These are phyloP conservation scores for Leptonema lineaticorne DNA, from an alignment of 1,140 invertebrate species.

Conservation along the genomic window DNA sequence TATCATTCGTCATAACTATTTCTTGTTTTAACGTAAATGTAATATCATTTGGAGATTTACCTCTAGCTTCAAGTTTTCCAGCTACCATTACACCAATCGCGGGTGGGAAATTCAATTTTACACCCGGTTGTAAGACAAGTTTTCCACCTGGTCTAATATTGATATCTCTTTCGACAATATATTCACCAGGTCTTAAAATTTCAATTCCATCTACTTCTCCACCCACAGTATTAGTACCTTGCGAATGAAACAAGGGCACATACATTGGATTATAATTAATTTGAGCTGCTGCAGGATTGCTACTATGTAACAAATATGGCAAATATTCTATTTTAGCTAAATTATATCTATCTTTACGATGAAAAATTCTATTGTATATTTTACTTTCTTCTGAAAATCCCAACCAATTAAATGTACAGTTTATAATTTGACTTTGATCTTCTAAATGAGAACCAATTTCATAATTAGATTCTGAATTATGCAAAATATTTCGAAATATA, in stretches of 20 bases:
- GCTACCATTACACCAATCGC: conserved; percentile 96
- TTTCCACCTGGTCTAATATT: conserved; percentile 86
- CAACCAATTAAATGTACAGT: conserved; percentile 94
- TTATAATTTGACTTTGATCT: conserved; percentile 91
- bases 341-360: conserved; percentile 90
- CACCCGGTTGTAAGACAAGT: conserved; percentile 82
- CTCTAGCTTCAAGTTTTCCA: conserved; percentile 82
- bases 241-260: conserved; percentile 73
- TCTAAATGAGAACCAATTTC: conserved; percentile 94
- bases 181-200: conserved; percentile 74
- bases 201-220: conserved; percentile 88
- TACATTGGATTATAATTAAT: conserved; percentile 70
- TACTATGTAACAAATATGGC: conserved; percentile 81
- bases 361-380: conserved; percentile 81
- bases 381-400: conserved; percentile 74
- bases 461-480: conserved; percentile 86
- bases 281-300: conserved; percentile 78
- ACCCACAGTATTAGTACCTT: conserved; percentile 71
- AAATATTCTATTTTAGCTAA: conserved; percentile 84
- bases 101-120: conserved; percentile 82
- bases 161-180: conserved; percentile 86
- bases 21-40: conserved; percentile 77
- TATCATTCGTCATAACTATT: conserved; percentile 61
- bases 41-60: conserved; percentile 74
- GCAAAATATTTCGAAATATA: conserved; percentile 88